These are phyloP conservation scores for Drosophila infuscata DNA, from an alignment of 2,888 invertebrate genomes.

Conservation along the genomic window DNA sequence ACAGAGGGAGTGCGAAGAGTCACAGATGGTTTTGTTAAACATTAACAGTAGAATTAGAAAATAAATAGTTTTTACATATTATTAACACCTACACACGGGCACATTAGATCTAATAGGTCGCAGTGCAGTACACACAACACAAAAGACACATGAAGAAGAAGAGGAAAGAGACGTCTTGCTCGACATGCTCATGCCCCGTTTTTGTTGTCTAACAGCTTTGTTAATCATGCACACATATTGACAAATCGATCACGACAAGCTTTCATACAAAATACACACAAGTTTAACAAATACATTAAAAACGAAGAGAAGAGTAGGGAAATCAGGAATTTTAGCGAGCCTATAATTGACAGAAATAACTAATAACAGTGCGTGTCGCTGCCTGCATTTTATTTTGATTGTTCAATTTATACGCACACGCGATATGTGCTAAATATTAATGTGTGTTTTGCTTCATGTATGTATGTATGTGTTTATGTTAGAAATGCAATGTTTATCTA, in stretches of 20 bases:
- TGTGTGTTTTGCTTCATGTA: conserved; percentile 8
- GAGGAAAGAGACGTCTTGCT: neutral
- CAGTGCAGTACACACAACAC: no score
- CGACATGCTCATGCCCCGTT: neutral
- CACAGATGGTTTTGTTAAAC: neutral
- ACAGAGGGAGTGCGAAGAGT: neutral
- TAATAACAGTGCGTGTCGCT: neutral
- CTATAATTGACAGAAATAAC: neutral
- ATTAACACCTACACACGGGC: neutral
- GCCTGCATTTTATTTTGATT: neutral
- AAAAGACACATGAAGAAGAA: neutral
- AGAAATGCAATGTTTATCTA: neutral
- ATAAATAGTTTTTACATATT: neutral
- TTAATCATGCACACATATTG: conserved; percentile 1
- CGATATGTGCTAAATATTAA: neutral
- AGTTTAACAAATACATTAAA: neutral
- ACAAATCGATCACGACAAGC: neutral
- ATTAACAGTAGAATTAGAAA: neutral
- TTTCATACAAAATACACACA: neutral
- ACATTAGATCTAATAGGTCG: neutral
- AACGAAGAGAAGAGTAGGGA: neutral
- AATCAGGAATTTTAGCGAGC: neutral
- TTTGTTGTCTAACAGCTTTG: neutral
- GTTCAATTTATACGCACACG: neutral
- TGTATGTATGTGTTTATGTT: conserved; percentile 19